Percentiles rank a stretch among this genome's conserved stretches.
These are phyloP conservation scores for Goniozus legneri DNA, from an alignment of 1,140 invertebrate genomes.

Conservation along the genomic window DNA sequence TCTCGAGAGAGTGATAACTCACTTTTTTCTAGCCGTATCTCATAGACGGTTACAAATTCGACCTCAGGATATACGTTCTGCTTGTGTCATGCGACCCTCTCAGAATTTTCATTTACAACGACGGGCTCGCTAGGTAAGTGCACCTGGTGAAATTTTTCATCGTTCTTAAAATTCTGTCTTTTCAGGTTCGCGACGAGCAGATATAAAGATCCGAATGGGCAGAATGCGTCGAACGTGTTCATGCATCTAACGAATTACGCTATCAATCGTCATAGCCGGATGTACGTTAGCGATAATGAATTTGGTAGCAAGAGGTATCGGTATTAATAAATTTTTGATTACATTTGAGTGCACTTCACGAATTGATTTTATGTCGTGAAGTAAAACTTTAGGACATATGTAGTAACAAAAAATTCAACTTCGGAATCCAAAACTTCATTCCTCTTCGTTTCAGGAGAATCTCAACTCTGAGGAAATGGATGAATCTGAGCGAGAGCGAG, in stretches of 20 bases:
- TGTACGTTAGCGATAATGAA: constrained; percentile 73
- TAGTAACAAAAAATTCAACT: too few species aligned
- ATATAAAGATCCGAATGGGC: constrained; percentile 74
- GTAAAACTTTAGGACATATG: too few species aligned
- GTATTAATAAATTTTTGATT: too few species aligned
- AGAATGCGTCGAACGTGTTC: constrained; percentile 81
- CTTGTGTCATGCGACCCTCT: constrained; percentile 93
- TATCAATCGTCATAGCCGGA: constrained; percentile 86
- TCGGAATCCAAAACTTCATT: too few species aligned
- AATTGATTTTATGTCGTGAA: too few species aligned
- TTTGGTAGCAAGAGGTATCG: constrained; percentile 77
- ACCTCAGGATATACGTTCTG: constrained; percentile 89
- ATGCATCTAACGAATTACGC: constrained; percentile 99
- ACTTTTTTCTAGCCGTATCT: constrained; percentile 69
- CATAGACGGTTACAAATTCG: constrained; percentile 97
- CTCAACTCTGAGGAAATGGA: constrained; percentile 74
- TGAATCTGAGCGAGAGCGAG: constrained; percentile 68
- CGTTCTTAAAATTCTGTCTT: constrained; percentile 7
- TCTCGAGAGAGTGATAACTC: too few species aligned
- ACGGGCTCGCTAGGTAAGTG: constrained; percentile 80
- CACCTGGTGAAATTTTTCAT: background rate
- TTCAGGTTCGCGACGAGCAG: constrained; percentile 79
- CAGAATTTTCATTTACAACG: constrained; percentile 90
- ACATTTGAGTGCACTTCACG: too few species aligned
- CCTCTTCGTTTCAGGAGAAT: constrained; percentile 71